Base-by-base conservation (phyloP, 2,888 invertebrate genomes). In the Pachydiplax longipennis region DNA sequence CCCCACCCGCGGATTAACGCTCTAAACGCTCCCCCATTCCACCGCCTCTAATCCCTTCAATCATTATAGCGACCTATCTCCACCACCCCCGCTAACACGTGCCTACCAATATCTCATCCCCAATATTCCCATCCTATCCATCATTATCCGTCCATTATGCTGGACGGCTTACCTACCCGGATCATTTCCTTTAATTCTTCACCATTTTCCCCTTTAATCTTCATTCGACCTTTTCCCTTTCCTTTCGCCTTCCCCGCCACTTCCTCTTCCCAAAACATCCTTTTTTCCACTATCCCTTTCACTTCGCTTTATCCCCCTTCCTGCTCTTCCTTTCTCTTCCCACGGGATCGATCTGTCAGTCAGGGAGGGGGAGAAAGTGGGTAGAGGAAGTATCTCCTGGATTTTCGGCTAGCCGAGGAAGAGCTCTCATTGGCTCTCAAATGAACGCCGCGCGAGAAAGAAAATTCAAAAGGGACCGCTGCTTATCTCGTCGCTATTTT, bases 141-240 rank as follows among this genome's bases (percentile, higher is more conserved):
- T 83, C 83, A 83, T 83, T 83, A 83, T 83, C 83, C 83, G 58
- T 83, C 83, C 83, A 83, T 83, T 83, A 83, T 83, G 53, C 83
- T 58, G 65, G 58, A 83, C 58, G 83, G 83, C 83, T 83, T 83
- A 83, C 83, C 83, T 83, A 53, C 58, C 58, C 53, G 83, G 58
- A 53, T 58, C 83, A 83, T 35, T 83, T 83, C 83, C 83, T 58
- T 83, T 58, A 83, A 83, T 53, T 58, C 83, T 58, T 58, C 83
- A 35, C 83, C 53, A n/a, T 53, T 83, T 40, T 58, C 83, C 10
- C 18, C 53, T 10, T 58, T 58, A 12, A 6, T 25, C 35, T 25
- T 37, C 48, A 35, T 48, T n/a, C 82, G 5, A n/a, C 82, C 22
- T 25, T 44, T 48, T 48, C 82, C 22, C 25, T 44, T 48, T 48